Evolutionary conservation across 2,888 invertebrate genomes (phyloP).

Genomic region (Orthosia gothica): DNA sequence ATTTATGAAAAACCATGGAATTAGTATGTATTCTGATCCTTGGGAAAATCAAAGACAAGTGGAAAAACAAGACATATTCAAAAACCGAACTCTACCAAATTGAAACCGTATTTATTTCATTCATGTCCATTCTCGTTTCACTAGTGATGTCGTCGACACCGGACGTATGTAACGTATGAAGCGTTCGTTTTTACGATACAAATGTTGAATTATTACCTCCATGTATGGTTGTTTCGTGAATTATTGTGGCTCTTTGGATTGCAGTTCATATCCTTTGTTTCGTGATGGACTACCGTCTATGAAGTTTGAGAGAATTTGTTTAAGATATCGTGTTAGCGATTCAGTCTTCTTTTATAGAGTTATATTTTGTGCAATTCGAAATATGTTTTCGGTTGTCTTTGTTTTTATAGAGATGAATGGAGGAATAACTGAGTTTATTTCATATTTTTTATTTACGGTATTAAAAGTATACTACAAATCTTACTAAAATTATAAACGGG

Average conservation of each 20-base stretch:
- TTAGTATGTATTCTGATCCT: neutral
- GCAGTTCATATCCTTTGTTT: constrained; percentile 46
- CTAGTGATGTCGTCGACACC: constrained; percentile 55
- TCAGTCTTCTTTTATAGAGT: neutral
- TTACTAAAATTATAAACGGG: no score
- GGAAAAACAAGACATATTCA: constrained; percentile 2
- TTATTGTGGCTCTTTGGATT: constrained; percentile 36
- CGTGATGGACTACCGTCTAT: constrained; percentile 49
- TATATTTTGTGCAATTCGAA: constrained; percentile 10
- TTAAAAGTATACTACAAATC: neutral
- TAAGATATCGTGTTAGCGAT: constrained; percentile 1
- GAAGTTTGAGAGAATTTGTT: constrained; percentile 45
- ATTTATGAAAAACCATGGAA: neutral
- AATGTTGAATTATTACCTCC: constrained; percentile 51
- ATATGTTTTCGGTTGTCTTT: neutral
- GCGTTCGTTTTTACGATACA: constrained; percentile 42
- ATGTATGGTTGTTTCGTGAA: constrained; percentile 33
- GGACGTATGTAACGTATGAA: constrained; percentile 44
- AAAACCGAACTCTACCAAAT: constrained; percentile 37
- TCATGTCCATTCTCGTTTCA: constrained; percentile 18
- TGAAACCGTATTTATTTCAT: constrained; percentile 21
- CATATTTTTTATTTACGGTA: no score
- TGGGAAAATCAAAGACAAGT: constrained; percentile 8
- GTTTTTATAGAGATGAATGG: constrained; percentile 7
- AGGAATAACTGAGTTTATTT: neutral